Base-by-base conservation (phyloP, 2,113 vertebrate genomes). In the Chaetodon auriga region DNA sequence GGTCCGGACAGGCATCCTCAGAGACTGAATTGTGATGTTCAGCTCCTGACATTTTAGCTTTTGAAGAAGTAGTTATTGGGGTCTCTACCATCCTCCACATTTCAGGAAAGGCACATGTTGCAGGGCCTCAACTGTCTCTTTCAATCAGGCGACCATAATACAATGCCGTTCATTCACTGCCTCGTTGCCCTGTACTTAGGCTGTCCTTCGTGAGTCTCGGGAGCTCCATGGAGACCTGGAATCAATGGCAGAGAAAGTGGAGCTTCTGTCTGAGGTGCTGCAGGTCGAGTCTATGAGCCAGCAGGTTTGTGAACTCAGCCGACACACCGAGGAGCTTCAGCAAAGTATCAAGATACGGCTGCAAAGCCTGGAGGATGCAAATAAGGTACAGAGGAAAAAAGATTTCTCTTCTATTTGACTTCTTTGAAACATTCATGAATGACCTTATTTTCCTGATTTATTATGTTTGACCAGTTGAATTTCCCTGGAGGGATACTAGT, bases 211-310 rank as follows among this genome's bases (percentile, higher is more conserved):
- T 68, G 97, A 99, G 82, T 99, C 98, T 0, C 94, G 95, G 81
- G 97, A 98, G 82, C 97, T 99, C 36, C 96, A 97, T 0, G 85
- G 94, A n/a, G 96, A 98, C 75, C 95, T 99, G 30, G 97, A 99
- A 84, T 94, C 94, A 6, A 97, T 99, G 97, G 92, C 92, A 0
- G 96, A 98, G 91, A 97, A 96, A 83, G 94, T 95, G 49, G 97
- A 96, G 13, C 90, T 92, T 71, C 93, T 99, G 21, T 87, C 95
- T 7, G 97, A 96, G 10, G 96, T 99, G 18, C 96, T 98, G 87
- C 94, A 83, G 62, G 97, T 97, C 0, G 96, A 97, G 80, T 90
- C 82, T 14, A 95, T 99, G 95, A 95, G 94, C 84, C 97, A 96
- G 87, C 97, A 98, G 94, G 96, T 98, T 84, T 94, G 95, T 72